Evolutionary conservation across 1,140 invertebrate species (phyloP).

Genomic region (honey bee (Apis mellifera)): DNA sequence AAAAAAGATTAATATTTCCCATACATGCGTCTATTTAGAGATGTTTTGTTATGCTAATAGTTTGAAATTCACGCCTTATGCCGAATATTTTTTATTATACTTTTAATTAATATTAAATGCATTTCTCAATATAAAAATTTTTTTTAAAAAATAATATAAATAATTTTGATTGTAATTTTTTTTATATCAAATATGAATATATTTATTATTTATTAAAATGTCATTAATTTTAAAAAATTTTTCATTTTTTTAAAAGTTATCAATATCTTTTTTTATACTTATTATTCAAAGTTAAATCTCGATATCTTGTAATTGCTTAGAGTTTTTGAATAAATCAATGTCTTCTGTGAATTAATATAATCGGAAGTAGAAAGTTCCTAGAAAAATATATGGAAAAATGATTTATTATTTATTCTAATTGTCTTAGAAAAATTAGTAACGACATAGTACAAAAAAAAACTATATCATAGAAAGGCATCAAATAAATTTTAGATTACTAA

Average conservation of each 20-base stretch:
- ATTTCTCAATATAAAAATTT: neutral
- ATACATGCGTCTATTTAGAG: neutral
- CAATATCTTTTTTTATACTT: conserved; percentile 32
- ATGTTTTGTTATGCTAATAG: conserved; percentile 48
- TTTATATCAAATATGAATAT: too few relatives aligned
- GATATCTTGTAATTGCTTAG: conserved; percentile 50
- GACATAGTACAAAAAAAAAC: conserved; percentile 56
- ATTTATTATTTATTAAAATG: conserved; percentile 1
- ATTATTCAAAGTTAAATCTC: conserved; percentile 48
- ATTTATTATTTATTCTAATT: conserved; percentile 37
- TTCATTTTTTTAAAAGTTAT: conserved; percentile 1
- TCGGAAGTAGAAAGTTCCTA: conserved; percentile 60
- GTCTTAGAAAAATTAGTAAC: conserved; percentile 49
- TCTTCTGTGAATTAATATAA: conserved; percentile 57
- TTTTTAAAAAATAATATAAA: neutral
- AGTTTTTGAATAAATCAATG: conserved; percentile 54
- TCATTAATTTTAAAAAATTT: neutral
- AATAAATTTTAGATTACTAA: conserved; percentile 17
- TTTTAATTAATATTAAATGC: conserved; percentile 29
- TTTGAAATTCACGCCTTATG: conserved; percentile 30
- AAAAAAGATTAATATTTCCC: conserved; percentile 16
- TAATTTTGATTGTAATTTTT: neutral
- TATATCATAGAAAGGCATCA: conserved; percentile 13
- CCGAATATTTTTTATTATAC: conserved; percentile 47
- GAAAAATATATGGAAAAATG: conserved; percentile 41